Percentiles rank a stretch among this genome's conserved stretches.
Evolutionary conservation across 2,797 vertebrate genomes (phyloP).

Genomic region (Rallus crepitans): DNA sequence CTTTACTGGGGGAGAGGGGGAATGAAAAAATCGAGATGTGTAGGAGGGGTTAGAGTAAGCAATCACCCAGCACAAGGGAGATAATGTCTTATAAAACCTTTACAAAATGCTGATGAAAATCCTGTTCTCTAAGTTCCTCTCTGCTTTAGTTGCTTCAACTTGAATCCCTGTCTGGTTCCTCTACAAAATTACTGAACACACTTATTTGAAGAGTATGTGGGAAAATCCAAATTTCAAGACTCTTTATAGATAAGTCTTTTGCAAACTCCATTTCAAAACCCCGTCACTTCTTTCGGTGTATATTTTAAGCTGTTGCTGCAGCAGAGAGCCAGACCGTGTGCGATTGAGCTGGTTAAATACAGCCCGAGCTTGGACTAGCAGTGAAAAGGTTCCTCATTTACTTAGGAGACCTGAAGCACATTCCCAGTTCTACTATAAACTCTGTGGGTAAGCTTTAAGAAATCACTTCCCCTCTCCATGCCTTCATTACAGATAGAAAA

Average conservation of each 20-base stretch:
- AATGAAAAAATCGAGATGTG: not conserved
- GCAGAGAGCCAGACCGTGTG: not conserved
- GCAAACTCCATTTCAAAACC: not conserved
- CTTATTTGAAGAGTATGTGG: not conserved
- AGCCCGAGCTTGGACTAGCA: not conserved
- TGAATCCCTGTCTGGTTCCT: not conserved
- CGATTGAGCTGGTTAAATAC: not conserved
- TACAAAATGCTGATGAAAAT: constrained; percentile 28
- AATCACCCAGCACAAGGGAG: not conserved
- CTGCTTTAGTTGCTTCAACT: not conserved
- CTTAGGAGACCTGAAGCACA: not conserved
- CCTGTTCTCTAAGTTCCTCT: not conserved
- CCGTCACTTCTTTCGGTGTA: not conserved
- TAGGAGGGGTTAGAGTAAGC: not conserved
- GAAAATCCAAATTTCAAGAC: not conserved
- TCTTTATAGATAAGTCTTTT: not conserved
- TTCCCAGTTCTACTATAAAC: not conserved
- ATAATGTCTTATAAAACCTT: constrained; percentile 36
- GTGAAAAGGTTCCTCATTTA: not conserved
- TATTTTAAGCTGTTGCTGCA: not conserved
- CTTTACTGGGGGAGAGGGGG: not conserved
- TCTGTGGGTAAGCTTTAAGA: not conserved
- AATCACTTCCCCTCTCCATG: not conserved
- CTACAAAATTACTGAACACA: not conserved
- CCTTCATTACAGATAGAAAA: not conserved